Conservation (phyloP, 2,113 vertebrate genomes). For the Buteo buteo region DNA sequence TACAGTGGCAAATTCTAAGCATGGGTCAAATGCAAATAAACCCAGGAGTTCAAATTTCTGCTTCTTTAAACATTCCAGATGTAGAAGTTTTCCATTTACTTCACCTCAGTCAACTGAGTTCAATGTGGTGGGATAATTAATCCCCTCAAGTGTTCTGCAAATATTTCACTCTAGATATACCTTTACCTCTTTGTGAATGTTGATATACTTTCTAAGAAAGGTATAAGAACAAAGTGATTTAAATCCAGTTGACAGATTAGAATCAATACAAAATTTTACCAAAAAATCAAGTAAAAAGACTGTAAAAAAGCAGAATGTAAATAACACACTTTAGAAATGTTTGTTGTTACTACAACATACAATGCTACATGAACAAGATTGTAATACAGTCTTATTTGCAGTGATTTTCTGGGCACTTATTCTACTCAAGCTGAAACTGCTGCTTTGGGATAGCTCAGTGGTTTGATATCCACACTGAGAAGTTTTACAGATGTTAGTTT, state of each 20-base stretch:
- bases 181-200: background rate
- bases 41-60: conserved; percentile 34
- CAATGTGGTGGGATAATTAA: conserved; percentile 7
- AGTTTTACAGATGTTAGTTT: background rate
- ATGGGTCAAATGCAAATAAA: conserved; percentile 61
- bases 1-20: conserved; percentile 58
- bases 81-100: conserved; percentile 57
- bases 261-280: background rate
- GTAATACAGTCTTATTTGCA: background rate
- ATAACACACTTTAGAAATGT: background rate
- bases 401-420: background rate
- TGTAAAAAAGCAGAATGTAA: background rate
- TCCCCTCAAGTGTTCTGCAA: conserved; percentile 10
- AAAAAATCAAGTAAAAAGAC: background rate
- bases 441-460: background rate
- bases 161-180: background rate
- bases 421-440: background rate
- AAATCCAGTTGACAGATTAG: background rate
- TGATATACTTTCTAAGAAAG: background rate
- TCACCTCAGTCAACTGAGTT: conserved; percentile 30
- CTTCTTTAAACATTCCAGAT: conserved; percentile 47
- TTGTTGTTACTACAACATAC: background rate
- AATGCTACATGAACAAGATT: background rate
- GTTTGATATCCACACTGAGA: background rate
- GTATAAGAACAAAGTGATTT: background rate